Evolutionary conservation across 1,140 invertebrate species (phyloP).

Genomic region (Spodoptera frugiperda): DNA sequence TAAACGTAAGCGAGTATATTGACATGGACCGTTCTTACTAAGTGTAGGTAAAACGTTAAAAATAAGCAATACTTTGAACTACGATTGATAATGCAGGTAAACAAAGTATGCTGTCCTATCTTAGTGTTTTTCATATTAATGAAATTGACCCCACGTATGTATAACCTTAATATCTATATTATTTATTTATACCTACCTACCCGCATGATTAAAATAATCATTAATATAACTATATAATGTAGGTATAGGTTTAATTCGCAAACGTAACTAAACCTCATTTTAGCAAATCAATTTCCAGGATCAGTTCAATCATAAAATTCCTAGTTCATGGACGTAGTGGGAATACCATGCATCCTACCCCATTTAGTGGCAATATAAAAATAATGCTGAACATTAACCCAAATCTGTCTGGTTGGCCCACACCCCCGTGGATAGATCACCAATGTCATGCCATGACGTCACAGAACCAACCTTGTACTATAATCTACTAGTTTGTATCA

Average conservation of each 20-base stretch:
- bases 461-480: constrained; percentile 3
- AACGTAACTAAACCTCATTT: constrained; percentile 16
- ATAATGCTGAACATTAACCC: constrained; percentile 37
- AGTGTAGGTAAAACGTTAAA: not conserved
- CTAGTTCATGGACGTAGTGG: not conserved
- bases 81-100: too few relatives aligned
- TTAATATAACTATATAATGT: too few relatives aligned
- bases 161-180: too few relatives aligned
- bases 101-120: too few relatives aligned
- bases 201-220: too few relatives aligned
- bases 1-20: constrained; percentile 29
- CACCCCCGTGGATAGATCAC: constrained; percentile 29
- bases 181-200: too few relatives aligned
- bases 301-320: constrained; percentile 20
- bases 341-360: constrained; percentile 9
- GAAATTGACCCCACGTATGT: too few relatives aligned
- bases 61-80: too few relatives aligned
- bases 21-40: not conserved
- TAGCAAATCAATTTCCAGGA: constrained; percentile 29
- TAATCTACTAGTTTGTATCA: constrained; percentile 12
- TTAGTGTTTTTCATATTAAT: too few relatives aligned
- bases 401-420: constrained; percentile 37
- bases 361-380: constrained; percentile 34
- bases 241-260: not conserved
- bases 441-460: constrained; percentile 36